phyloP scores from a whole-genome alignment of 2,113 vertebrate species.

The Leucopsar rothschildi region DNA sequence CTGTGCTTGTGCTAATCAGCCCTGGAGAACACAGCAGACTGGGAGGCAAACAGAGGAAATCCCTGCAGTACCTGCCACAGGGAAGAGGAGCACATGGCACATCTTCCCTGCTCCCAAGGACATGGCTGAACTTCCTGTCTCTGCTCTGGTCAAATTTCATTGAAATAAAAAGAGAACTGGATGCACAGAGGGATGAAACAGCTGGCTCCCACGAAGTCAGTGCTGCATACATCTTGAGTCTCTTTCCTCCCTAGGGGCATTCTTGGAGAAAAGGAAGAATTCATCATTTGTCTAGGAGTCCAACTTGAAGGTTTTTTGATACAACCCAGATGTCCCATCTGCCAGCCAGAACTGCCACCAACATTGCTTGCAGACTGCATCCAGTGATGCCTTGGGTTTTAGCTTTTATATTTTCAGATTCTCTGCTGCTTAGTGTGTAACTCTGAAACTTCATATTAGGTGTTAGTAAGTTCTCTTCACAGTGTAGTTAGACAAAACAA shows the following conservation, averaged over 20 bases:
- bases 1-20: background rate
- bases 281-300: background rate
- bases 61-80: background rate
- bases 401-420: too few species aligned
- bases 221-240: background rate
- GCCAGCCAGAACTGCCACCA: background rate
- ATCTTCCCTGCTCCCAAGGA: background rate
- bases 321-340: background rate
- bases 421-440: too few species aligned
- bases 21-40: background rate
- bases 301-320: background rate
- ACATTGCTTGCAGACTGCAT: background rate
- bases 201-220: background rate
- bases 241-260: background rate
- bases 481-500: too few species aligned
- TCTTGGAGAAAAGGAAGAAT: background rate
- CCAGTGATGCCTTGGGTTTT: background rate
- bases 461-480: too few species aligned
- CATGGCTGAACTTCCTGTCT: rapidly evolving
- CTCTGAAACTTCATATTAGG: too few species aligned
- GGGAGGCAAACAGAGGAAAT: background rate
- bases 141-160: background rate
- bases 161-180: background rate
- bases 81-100: background rate
- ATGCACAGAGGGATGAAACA: background rate